Base-by-base conservation (phyloP, 2,113 vertebrate genomes). In the Parus major region DNA sequence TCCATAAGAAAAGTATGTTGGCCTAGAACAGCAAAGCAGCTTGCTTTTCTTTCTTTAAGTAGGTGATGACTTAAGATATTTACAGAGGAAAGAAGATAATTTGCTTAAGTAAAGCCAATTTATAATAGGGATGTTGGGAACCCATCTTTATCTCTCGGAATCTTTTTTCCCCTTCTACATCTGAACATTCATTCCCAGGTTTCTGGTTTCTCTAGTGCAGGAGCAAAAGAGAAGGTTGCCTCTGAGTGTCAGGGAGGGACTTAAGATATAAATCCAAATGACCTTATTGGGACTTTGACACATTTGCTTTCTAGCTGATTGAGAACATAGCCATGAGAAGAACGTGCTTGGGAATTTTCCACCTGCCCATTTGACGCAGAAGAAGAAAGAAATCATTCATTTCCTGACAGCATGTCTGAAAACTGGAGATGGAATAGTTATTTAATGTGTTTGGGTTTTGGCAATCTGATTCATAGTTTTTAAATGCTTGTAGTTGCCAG, bases 311-410 rank as follows among this genome's bases (percentile, higher is more conserved):
- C 61, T 65, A 89, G 53, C 77, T 89, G 87, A 56, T 82, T 84
- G 90, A 91, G 79, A 95, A 61, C 65, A 79, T 66, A 91, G 61
- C 88, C 82, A 61, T 2, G 9, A 92, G 61, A 93, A 85, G 53
- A 95, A 90, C 15, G 9, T 95, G 82, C 85, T 82, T 94, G 82
- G 66, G 85, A 91, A 85, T 88, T 92, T 91, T 96, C 82, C 88
- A 96, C 90, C 88, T 94, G 92, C 79, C 66, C 31, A 19, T 92
- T 90, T 95, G 90, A 94, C 5, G 8, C 5, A 65, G 78, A 53
- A 68, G 39, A 85, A 93, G 84, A 94, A 88, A 88, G 76, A 86
- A 96, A 61, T 70, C 44, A 64, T 85, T 93, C 8, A 41, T 82
- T 94, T 95, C 85, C 75, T 75, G 82, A 90, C 64, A 86, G 56